A percentile compares a stretch with the other conserved stretches of the same genome.
phyloP scores from a whole-genome alignment of 2,888 invertebrate genomes.

The Orthonevra nobilis region DNA sequence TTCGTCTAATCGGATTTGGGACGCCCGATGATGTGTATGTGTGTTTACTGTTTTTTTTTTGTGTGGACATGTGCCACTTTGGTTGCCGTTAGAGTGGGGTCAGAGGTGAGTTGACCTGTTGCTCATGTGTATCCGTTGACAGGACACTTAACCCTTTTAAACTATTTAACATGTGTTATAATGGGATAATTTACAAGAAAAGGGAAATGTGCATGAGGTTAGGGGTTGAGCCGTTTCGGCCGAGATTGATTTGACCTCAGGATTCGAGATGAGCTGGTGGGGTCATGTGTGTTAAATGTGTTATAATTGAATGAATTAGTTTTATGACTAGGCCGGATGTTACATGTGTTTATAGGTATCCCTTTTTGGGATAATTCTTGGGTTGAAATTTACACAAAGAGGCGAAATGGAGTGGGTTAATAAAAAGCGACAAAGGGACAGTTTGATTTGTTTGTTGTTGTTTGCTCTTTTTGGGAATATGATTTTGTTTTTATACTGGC shows the following conservation, averaged over 20 bases:
- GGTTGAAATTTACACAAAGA: no score
- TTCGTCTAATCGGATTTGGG: constrained; percentile 69
- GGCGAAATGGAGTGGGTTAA: no score
- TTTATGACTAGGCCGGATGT: constrained; percentile 20
- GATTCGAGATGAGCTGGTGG: constrained; percentile 45
- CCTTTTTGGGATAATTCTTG: no score
- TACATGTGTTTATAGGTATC: constrained; percentile 48
- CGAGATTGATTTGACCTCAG: constrained; percentile 67
- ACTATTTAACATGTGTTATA: constrained; percentile 65
- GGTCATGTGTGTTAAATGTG: constrained; percentile 65
- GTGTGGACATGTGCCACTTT: constrained; percentile 52
- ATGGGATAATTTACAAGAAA: constrained; percentile 67
- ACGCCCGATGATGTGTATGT: constrained; percentile 48
- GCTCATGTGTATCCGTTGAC: constrained; percentile 62
- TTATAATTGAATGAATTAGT: constrained; percentile 66
- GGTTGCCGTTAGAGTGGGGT: constrained; percentile 30
- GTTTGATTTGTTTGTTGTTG: no score
- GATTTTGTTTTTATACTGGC: no score
- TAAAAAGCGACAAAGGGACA: no score
- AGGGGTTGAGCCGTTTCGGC: constrained; percentile 42
- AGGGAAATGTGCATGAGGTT: constrained; percentile 22
- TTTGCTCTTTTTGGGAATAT: no score
- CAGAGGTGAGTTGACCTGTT: constrained; percentile 65
- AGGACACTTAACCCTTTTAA: constrained; percentile 70
- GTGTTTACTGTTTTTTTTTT: constrained; percentile 6